Conservation (phyloP, 2,797 vertebrate species). For the Pangasius krempfi region DNA sequence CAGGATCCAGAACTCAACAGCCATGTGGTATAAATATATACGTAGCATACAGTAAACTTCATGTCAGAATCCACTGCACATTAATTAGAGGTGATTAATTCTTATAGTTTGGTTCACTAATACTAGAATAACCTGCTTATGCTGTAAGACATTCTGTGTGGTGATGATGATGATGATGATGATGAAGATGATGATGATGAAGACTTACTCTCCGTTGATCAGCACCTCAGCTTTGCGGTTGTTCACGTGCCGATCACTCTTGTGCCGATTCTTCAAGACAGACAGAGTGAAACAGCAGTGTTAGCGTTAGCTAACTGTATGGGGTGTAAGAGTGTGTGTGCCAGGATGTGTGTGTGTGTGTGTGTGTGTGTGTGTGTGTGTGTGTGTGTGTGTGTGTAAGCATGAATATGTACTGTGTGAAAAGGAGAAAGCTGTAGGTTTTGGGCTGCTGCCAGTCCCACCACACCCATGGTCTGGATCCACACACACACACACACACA, state of each 20-base stretch:
- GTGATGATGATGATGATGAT: neutral
- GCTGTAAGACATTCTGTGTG: neutral
- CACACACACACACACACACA: neutral
- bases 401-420: constrained; percentile 8
- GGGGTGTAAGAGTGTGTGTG: neutral
- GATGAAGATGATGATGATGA: neutral
- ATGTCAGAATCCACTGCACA: too few species aligned
- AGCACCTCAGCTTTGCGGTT: constrained; percentile 88
- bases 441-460: neutral
- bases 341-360: neutral
- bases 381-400: constrained; percentile 18
- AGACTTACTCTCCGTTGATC: constrained; percentile 85
- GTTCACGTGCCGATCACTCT: constrained; percentile 90
- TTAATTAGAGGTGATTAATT: too few species aligned
- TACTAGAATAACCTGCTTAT: neutral
- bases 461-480: neutral
- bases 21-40: too few species aligned
- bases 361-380: constrained; percentile 9
- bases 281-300: neutral
- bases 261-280: constrained; percentile 84
- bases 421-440: neutral
- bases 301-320: neutral
- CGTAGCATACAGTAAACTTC: too few species aligned
- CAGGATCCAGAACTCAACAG: too few species aligned
- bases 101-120: neutral